Evolutionary conservation across 2,797 vertebrate genomes (phyloP), one percentile per base, ranked within the genome.

Genomic region (Lepus townsendii): DNA sequence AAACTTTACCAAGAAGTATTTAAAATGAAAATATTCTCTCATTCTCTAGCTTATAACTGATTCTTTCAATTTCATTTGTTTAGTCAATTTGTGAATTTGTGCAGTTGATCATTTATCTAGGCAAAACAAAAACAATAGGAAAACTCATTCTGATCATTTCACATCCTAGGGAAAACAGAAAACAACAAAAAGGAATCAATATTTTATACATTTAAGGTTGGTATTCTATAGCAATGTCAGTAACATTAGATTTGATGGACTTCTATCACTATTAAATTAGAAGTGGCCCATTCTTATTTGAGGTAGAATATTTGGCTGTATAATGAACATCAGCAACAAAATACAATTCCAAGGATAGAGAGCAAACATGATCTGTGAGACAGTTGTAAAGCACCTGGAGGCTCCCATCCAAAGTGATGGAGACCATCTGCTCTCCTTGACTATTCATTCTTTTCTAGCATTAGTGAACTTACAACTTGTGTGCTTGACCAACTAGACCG

Each of bases 261-360:
- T 79, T 92, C 27, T 88, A 47, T 95, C 75, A 94, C 63, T 86
- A 88, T 88, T 88, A 93, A 69, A 77, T 97, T 95, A 96, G 73
- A 85, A 95, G 72, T 68, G 84, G 96, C 76, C 68, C 2, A 60
- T 24, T 95, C 57, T 52, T 87, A 63, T 73, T 93, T 94, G 77
- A 87, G 71, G 7, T 79, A n/a, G 42, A 69, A 26, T 93, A 57
- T 90, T 83, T 89, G 68, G 35, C 35, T 62, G 73, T 16, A 4
- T 71, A 83, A 62, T 52, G 17, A 27, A 42, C 24, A 90, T 75
- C 47, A 90, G 77, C 72, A 62, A 66, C 77, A 26, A 16, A 75
- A 24, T 10, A 82, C 47, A 60, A 66, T 65, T 54, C 63, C 85
- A 76, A 88, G 4, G 83, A 38, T 16, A 75, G 35, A 63, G 50